Evolutionary conservation across 1,140 invertebrate species (phyloP).

Genomic region (Zaprionus camerounensis): DNA sequence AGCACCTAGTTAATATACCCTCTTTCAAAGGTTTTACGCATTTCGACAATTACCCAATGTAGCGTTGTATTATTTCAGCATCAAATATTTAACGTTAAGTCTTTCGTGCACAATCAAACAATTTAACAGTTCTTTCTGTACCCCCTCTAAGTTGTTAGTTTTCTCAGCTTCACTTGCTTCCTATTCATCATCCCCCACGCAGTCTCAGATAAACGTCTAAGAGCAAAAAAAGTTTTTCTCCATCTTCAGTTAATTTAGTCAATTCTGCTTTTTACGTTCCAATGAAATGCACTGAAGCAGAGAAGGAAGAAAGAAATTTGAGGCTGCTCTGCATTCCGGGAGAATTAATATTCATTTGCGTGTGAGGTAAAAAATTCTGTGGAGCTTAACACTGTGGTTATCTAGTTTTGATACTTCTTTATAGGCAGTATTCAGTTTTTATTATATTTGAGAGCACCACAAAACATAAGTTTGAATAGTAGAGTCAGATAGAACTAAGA

Average conservation of each 20-base stretch:
- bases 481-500: too few species aligned
- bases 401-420: not conserved
- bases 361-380: not conserved
- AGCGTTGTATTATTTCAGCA: slow-evolving; percentile 77
- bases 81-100: slow-evolving; percentile 78
- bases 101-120: slow-evolving; percentile 75
- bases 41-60: slow-evolving; percentile 72
- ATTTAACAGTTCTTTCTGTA: slow-evolving; percentile 31
- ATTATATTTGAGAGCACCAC: not conserved
- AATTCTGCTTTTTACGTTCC: slow-evolving; percentile 59
- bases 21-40: slow-evolving; percentile 48
- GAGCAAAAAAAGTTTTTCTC: slow-evolving; percentile 74
- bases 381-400: not conserved
- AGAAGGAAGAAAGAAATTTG: not conserved
- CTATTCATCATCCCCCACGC: slow-evolving; percentile 10
- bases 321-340: not conserved
- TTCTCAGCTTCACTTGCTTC: slow-evolving; percentile 24
- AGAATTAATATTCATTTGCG: slow-evolving; percentile 8
- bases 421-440: not conserved
- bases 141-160: slow-evolving; percentile 27
- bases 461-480: too few species aligned
- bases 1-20: not conserved
- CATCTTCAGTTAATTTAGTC: slow-evolving; percentile 75
- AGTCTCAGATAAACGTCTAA: slow-evolving; percentile 62
- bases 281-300: slow-evolving; percentile 70